A percentile compares a stretch with the other conserved stretches of the same genome.
phyloP scores from a whole-genome alignment of 2,888 invertebrate genomes.

The Lordiphosa andalusiaca region DNA sequence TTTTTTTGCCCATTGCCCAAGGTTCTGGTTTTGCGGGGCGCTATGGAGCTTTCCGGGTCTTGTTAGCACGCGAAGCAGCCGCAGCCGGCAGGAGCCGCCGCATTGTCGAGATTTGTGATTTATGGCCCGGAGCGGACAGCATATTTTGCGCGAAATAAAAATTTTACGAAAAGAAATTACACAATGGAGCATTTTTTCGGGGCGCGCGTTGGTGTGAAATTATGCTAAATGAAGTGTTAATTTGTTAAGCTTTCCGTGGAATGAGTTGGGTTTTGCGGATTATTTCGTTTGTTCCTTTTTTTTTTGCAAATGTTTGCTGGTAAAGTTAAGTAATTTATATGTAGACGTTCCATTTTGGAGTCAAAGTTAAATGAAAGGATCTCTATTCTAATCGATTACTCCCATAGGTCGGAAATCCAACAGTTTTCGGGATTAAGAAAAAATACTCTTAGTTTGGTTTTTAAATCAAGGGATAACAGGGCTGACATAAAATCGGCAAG shows the following conservation, averaged over 20 bases:
- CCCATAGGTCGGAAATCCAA: too few relatives aligned
- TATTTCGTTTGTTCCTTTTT: background rate
- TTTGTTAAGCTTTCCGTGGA: constrained; percentile 11
- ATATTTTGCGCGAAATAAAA: constrained; percentile 2
- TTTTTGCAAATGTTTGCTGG: too few relatives aligned
- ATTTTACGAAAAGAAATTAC: background rate
- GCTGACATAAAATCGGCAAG: too few relatives aligned
- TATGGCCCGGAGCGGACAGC: constrained; percentile 44
- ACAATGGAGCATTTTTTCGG: background rate
- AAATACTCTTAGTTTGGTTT: too few relatives aligned
- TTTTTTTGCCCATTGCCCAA: constrained; percentile 40
- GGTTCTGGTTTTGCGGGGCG: constrained; percentile 22
- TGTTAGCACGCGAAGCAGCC: constrained; percentile 62
- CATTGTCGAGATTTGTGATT: constrained; percentile 69
- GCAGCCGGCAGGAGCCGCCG: constrained; percentile 19
- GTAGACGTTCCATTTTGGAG: too few relatives aligned
- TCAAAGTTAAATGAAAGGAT: too few relatives aligned
- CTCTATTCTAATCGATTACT: too few relatives aligned
- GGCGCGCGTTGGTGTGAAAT: constrained; percentile 46
- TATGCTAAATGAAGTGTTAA: constrained; percentile 72
- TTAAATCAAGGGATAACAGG: too few relatives aligned
- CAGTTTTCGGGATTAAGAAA: too few relatives aligned
- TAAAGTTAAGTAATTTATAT: too few relatives aligned
- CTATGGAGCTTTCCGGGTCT: constrained; percentile 36
- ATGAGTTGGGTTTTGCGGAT: background rate